Base-by-base conservation (phyloP, 2,888 invertebrate genomes). In the Nomada flava region DNA sequence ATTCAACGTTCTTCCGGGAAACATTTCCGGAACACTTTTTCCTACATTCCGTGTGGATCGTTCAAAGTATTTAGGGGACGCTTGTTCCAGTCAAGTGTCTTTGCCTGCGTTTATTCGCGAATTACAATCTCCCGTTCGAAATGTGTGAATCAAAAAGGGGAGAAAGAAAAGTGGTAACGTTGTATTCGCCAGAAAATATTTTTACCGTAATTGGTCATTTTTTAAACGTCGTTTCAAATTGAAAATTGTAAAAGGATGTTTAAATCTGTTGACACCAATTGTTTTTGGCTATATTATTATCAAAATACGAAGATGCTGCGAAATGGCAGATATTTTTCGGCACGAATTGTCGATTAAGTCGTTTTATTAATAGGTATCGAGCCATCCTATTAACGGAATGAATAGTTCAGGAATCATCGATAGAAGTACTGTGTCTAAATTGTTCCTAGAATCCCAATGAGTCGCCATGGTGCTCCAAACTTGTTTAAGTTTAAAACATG, bases 21-120 rank as follows among this genome's bases (percentile, higher is more conserved):
- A 83, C 73, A 64, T 83, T 82, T 47, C 70, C 68, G 47, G 67
- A 65, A 71, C 47, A 71, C 79, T 69, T 73, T 78, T 77, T 47
- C 57, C 70, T 76, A 50, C 73, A 79, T 60, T 65, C 64, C 29
- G 29, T 55, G 44, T n/a, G 72, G 29, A 67, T 71, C 53, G 60
- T 42, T n/a, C 36, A 57, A 74, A 73, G 62, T 70, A 63, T 74
- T 67, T 44, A 36, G 18, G 26, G 62, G 65, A 42, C 60, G n/a
- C 57, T 44, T n/a, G 50, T 42, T 11, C 18, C 47, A 15, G 29
- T 23, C 23, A 42, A 44, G 7, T 26, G 26, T 26, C 42, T 63
- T 72, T 44, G 26, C 23, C 23, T 36, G 18, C 36, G 3, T 60
- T 59, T 59, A 20, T 59, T 50, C 47, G 3, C 18, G 26, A 50